Evolutionary conservation across 2,888 invertebrate species (phyloP).

Genomic region (Eretmocerus hayati): DNA sequence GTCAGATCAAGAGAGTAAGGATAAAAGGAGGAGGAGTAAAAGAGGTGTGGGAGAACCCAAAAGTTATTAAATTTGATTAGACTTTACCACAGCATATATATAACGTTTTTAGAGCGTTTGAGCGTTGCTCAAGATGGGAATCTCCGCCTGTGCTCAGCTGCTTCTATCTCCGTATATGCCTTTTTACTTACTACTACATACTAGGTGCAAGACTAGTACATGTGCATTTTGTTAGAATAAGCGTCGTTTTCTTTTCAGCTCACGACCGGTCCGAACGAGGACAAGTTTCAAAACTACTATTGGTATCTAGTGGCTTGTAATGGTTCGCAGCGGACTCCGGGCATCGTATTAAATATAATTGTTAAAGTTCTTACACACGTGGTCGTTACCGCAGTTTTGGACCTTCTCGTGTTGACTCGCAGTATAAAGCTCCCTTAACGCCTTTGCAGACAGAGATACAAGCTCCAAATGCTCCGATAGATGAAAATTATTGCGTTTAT

Average conservation of each 20-base stretch:
- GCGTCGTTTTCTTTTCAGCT: constrained; percentile 10
- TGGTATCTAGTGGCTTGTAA: constrained; percentile 29
- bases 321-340: constrained; percentile 22
- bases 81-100: constrained; percentile 32
- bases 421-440: neutral
- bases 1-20: no score
- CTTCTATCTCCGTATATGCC: neutral
- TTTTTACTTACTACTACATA: constrained; percentile 4
- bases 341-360: constrained; percentile 43
- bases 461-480: neutral
- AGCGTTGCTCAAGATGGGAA: constrained; percentile 29
- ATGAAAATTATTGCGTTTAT: constrained; percentile 1
- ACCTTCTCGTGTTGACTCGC: constrained; percentile 34
- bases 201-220: neutral
- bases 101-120: constrained; percentile 18
- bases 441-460: neutral
- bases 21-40: constrained; percentile 21
- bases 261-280: constrained; percentile 21
- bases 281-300: constrained; percentile 37
- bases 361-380: constrained; percentile 39
- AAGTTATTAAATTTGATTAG: constrained; percentile 47
- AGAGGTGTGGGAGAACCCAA: constrained; percentile 25
- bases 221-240: neutral
- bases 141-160: constrained; percentile 33
- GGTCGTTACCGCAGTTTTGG: constrained; percentile 37